phyloP scores from a whole-genome alignment of 2,113 vertebrate species.

The Scytalopus superciliaris region DNA sequence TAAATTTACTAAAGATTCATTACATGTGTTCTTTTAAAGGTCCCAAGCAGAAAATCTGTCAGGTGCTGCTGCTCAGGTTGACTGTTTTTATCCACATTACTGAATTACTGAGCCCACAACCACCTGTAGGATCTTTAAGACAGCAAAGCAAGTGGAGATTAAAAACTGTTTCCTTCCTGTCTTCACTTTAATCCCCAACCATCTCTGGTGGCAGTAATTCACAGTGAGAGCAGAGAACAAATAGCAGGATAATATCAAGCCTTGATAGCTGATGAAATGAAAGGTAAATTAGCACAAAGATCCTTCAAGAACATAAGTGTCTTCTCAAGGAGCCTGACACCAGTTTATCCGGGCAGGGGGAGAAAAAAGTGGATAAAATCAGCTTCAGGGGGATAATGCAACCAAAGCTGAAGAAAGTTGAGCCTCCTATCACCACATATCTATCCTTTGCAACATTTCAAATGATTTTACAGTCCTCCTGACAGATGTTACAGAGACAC shows the following conservation, averaged over 20 bases:
- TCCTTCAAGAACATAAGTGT: slow-evolving; percentile 17
- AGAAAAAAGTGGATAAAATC: background rate
- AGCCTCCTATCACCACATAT: slow-evolving; percentile 3
- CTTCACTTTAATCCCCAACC: background rate
- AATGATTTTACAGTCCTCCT: slow-evolving; percentile 20
- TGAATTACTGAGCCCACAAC: background rate
- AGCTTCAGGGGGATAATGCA: background rate
- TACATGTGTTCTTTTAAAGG: background rate
- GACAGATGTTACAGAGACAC: slow-evolving; percentile 54
- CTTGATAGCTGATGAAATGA: slow-evolving; percentile 20
- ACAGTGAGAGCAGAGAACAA: background rate
- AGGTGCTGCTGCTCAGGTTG: background rate
- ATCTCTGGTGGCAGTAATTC: background rate
- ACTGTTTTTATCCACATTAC: background rate
- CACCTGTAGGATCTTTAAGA: background rate
- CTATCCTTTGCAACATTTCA: background rate
- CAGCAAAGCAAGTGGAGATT: background rate
- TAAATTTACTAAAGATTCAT: background rate
- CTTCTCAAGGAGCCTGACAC: slow-evolving; percentile 35
- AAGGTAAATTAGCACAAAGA: slow-evolving; percentile 34
- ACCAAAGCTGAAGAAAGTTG: slow-evolving; percentile 19
- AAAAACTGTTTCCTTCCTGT: background rate
- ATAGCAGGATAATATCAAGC: slow-evolving; percentile 1
- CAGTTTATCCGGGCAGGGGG: background rate
- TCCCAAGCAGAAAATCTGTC: background rate